Base-by-base conservation (phyloP, 2,888 invertebrate species). In the Adelphocoris suturalis region DNA sequence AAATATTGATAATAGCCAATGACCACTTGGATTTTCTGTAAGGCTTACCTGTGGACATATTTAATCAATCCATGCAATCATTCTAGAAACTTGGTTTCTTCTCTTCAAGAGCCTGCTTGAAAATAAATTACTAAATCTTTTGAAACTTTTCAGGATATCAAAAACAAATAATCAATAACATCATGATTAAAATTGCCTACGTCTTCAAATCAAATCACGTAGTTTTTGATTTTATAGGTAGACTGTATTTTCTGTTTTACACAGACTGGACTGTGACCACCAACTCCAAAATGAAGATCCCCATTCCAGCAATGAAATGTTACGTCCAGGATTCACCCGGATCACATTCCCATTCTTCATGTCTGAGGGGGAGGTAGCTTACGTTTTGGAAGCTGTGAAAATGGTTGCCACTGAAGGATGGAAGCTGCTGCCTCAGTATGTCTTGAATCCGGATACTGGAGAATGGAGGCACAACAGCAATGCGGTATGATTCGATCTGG, bases 391-490 rank as follows among this genome's bases (percentile, higher is more conserved):
- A 93, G 97, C 97, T 0, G 94, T 98, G 23, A 96, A 96, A 93
- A 96, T 97, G 96, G 97, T 98, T 0, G 97, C 98, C 0, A 96
- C 97, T 4, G 96, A 97, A 94, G 98, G 96, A 0, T 98, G 98
- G 97, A 97, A 97, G 92, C 95, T 98, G 75, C 93, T 98, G 87
- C 98, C 98, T 0, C 97, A 97, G 93, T 98, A 98, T 93, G 95
- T 96, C 13, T 95, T 97, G n/a, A 97, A 98, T 93, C 95, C 97
- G 7, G 96, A 97, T 93, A 97, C 97, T 0, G 98, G 97, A 0
- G 97, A 98, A 93, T 98, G 98, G 98, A 95, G 96, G 91, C 98
- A 98, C 93, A 96, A 96, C 92, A 95, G 96, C 0, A 97, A 97
- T 93, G 95, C 96, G 82, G 95, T 94, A 92, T 19, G 19, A 61